Conservation (phyloP, 2,888 invertebrate species). For the Erpobdella octoculata region DNA sequence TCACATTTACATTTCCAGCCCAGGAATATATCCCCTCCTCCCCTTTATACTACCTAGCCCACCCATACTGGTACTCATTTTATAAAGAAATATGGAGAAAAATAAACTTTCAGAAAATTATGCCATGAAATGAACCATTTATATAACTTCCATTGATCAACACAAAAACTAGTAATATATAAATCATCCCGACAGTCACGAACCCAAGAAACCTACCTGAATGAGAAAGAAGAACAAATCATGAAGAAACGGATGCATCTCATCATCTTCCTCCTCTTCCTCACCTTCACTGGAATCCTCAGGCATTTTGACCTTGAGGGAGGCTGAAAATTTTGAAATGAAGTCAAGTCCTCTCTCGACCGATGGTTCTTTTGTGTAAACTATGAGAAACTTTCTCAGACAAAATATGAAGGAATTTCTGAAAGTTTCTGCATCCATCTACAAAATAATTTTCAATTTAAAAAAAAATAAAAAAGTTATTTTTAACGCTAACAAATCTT, state of each 20-base stretch:
- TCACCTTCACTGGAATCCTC: conserved; percentile 4
- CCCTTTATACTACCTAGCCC: too few relatives aligned
- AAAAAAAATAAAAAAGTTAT: neutral
- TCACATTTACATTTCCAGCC: too few relatives aligned
- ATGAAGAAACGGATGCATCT: conserved; percentile 56
- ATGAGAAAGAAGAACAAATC: conserved; percentile 55
- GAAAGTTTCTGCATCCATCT: conserved; percentile 60
- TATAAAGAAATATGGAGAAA: too few relatives aligned
- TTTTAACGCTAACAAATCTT: too few relatives aligned
- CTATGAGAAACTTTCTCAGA: conserved; percentile 61
- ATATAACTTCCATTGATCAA: too few relatives aligned
- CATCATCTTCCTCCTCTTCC: conserved; percentile 29
- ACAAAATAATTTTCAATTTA: conserved; percentile 34
- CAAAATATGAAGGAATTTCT: conserved; percentile 62
- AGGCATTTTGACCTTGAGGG: conserved; percentile 47
- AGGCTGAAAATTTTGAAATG: conserved; percentile 64
- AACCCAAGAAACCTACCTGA: too few relatives aligned
- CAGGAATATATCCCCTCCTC: too few relatives aligned
- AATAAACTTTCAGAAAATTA: too few relatives aligned
- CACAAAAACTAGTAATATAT: too few relatives aligned
- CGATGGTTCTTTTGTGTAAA: conserved; percentile 63
- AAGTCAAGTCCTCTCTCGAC: conserved; percentile 66
- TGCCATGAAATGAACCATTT: too few relatives aligned
- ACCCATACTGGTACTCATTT: too few relatives aligned
- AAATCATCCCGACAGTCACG: too few relatives aligned